Evolutionary conservation across 1,140 invertebrate genomes (phyloP).

Genomic region (Palaemon carinicauda): DNA sequence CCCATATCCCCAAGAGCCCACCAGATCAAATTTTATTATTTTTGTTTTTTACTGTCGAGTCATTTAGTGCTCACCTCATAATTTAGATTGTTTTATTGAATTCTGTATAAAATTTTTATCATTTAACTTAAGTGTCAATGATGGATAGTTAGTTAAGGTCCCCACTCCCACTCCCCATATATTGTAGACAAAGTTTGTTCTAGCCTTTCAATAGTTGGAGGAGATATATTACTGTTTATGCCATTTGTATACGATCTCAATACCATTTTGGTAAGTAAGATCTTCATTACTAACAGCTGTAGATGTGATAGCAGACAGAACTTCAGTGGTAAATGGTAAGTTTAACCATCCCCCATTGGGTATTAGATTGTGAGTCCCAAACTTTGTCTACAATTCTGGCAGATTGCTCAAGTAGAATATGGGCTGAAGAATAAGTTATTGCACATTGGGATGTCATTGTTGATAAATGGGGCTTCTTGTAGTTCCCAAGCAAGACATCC

Average conservation of each 20-base stretch:
- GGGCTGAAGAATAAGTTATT: conserved; percentile 7
- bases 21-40: too few species aligned
- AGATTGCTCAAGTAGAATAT: conserved; percentile 26
- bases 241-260: not conserved
- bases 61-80: too few species aligned
- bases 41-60: too few species aligned
- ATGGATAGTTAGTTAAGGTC: not conserved
- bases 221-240: not conserved
- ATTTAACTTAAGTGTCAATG: not conserved
- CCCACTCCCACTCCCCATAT: not conserved
- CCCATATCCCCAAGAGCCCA: too few species aligned
- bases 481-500: not conserved
- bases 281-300: conserved; percentile 20
- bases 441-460: conserved; percentile 22
- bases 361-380: conserved; percentile 27
- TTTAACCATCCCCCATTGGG: not conserved
- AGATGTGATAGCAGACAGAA: conserved; percentile 27
- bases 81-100: too few species aligned
- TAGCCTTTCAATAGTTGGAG: conserved; percentile 26
- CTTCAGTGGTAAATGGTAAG: conserved; percentile 29
- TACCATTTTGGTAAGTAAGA: conserved; percentile 45
- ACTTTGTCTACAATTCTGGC: conserved; percentile 58
- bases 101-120: too few species aligned
- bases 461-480: not conserved
- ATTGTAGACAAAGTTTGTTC: conserved; percentile 57